Percentiles rank a stretch among this genome's conserved stretches.
phyloP scores from a whole-genome alignment of 2,113 vertebrate genomes.

The Ceratotherium simum region DNA sequence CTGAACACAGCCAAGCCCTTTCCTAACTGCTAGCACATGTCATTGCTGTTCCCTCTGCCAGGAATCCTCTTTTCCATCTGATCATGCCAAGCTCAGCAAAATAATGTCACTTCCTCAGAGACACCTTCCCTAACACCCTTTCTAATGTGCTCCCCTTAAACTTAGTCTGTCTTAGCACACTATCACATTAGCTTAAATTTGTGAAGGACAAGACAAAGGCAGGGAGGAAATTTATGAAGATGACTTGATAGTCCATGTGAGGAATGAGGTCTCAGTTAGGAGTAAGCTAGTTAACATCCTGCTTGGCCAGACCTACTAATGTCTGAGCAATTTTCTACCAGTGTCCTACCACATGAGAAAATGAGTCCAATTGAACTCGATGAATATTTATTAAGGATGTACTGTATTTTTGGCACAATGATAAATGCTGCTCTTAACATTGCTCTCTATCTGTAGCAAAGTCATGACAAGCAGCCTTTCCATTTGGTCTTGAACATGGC shows the following conservation, averaged over 20 bases:
- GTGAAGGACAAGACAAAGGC: not conserved
- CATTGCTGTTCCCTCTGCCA: not conserved
- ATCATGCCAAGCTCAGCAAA: not conserved
- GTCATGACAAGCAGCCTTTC: not conserved
- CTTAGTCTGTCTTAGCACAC: not conserved
- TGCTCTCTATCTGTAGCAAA: not conserved
- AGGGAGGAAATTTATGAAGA: not conserved
- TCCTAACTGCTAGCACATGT: not conserved
- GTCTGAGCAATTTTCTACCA: not conserved
- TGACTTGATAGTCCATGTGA: not conserved
- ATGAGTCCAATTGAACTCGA: not conserved
- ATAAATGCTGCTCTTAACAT: not conserved
- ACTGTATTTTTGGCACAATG: not conserved
- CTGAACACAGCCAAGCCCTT: not conserved
- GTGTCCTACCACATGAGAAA: not conserved
- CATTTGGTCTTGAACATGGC: not conserved
- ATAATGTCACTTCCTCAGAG: not conserved
- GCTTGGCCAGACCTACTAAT: not conserved
- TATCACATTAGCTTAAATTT: not conserved
- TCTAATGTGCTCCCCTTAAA: not conserved
- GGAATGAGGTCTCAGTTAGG: not conserved
- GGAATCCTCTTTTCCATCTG: not conserved
- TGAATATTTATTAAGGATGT: not conserved
- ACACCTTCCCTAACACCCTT: not conserved
- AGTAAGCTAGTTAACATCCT: not conserved